These are phyloP conservation scores for Neopelma chrysocephalum DNA, from an alignment of 2,797 vertebrate species.

Conservation along the genomic window DNA sequence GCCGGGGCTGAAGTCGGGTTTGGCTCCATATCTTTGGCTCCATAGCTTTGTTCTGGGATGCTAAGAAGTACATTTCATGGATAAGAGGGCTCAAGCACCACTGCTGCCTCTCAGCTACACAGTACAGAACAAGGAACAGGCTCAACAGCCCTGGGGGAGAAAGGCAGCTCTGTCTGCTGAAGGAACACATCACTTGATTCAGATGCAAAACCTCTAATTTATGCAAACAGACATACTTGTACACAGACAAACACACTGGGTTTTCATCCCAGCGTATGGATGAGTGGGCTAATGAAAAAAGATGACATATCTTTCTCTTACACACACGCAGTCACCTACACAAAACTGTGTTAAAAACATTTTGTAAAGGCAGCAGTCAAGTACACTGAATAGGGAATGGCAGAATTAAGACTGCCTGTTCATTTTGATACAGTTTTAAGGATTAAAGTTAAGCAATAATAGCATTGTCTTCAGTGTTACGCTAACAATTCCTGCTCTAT, in stretches of 20 bases:
- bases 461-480: neutral
- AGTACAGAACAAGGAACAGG: neutral
- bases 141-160: neutral
- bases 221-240: constrained; percentile 35
- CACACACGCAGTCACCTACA: constrained; percentile 51
- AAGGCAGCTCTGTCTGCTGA: constrained; percentile 40
- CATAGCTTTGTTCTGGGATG: neutral
- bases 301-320: constrained; percentile 26
- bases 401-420: constrained; percentile 8
- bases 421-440: neutral
- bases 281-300: constrained; percentile 45
- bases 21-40: neutral
- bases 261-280: neutral
- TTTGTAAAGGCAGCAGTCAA: constrained; percentile 29
- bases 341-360: constrained; percentile 42
- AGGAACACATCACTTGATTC: neutral
- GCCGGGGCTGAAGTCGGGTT: neutral
- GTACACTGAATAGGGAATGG: neutral
- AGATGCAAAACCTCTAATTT: constrained; percentile 33
- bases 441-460: constrained; percentile 32
- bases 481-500: constrained; percentile 25
- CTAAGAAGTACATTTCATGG: neutral
- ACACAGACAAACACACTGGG: neutral
- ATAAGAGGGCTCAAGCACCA: neutral
- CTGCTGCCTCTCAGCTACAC: neutral